Base-by-base conservation (phyloP, 2,797 vertebrate genomes). In the Acrocephalus scirpaceus region DNA sequence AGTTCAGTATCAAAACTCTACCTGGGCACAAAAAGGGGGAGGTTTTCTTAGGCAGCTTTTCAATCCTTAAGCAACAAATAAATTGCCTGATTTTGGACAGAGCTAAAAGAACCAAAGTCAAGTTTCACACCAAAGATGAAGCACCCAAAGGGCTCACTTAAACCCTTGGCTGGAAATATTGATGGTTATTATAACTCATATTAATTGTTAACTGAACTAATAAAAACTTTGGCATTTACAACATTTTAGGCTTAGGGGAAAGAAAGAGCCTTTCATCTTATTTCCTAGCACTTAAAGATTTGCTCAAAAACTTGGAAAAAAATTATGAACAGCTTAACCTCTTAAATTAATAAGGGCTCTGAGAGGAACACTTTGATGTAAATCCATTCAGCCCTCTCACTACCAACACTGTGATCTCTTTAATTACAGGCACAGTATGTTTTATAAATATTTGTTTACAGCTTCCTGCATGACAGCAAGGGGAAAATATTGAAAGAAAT, bases 391-490 rank as follows among this genome's bases (percentile, higher is more conserved):
- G 23, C 27, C 50, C 8, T 71, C 23, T 86, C 23, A 80, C 42
- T 85, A 45, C 40, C 58, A 76, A 36, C 27, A 67, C 47, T 75
- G 21, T 32, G 54, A 95, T 91, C 38, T 65, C 27, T 84, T 92
- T 92, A 95, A 97, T 95, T 92, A 93, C 58, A 88, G 61, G 8
- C 36, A 80, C 51, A 51, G 66, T 75, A 36, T 88, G 74, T 92
- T 96, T 95, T 88, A 77, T 85, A 96, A 95, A 94, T 80, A 96
- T 95, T 95, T 92, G 47, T 95, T 96, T 93, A 92, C 73, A 74
- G 27, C 47, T 90, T 86, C 47, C 56, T 82, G 27, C 77, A 74
- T 67, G 86, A 90, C 80, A 91, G 42, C 76, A 87, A 47, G 34
- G 73, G 77, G 61, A 90, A 95, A 92, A 93, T 86, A 91, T 54